Evolutionary conservation across 2,797 vertebrate species (phyloP).

Genomic region (Caiman crocodilus): DNA sequence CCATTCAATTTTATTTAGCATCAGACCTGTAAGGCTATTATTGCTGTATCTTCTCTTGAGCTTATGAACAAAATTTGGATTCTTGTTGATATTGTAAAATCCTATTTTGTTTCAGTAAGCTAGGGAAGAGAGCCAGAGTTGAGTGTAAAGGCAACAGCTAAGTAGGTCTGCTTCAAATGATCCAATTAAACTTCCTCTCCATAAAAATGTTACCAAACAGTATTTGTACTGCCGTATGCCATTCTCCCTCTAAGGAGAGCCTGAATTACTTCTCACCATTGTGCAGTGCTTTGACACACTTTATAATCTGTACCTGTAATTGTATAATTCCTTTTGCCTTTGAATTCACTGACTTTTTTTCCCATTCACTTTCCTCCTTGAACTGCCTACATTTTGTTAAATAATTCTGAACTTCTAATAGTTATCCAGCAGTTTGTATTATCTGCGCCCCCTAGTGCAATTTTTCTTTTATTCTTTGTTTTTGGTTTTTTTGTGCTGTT

Average conservation of each 20-base stretch:
- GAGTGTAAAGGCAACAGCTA: not conserved
- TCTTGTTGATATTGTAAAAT: not conserved
- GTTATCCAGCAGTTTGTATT: not conserved
- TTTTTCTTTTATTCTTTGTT: not conserved
- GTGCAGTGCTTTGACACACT: not conserved
- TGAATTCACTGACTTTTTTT: not conserved
- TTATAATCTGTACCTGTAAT: not conserved
- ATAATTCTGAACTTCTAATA: not conserved
- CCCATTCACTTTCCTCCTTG: not conserved
- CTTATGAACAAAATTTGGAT: constrained; percentile 4
- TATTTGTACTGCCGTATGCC: too few species aligned
- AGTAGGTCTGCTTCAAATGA: not conserved
- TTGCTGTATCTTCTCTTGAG: not conserved
- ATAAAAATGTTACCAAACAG: not conserved
- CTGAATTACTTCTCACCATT: not conserved
- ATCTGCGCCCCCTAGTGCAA: not conserved
- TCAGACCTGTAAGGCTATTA: not conserved
- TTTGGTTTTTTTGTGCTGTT: not conserved
- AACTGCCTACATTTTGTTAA: not conserved
- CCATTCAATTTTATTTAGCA: not conserved
- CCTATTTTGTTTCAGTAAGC: not conserved
- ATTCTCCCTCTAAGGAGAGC: not conserved
- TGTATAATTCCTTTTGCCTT: not conserved
- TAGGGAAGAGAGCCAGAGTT: not conserved
- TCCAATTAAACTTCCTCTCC: not conserved